A percentile compares a stretch with the other conserved stretches of the same genome.
Conservation (phyloP, 2,113 vertebrate species). For the Rhabdornis inornatus region DNA sequence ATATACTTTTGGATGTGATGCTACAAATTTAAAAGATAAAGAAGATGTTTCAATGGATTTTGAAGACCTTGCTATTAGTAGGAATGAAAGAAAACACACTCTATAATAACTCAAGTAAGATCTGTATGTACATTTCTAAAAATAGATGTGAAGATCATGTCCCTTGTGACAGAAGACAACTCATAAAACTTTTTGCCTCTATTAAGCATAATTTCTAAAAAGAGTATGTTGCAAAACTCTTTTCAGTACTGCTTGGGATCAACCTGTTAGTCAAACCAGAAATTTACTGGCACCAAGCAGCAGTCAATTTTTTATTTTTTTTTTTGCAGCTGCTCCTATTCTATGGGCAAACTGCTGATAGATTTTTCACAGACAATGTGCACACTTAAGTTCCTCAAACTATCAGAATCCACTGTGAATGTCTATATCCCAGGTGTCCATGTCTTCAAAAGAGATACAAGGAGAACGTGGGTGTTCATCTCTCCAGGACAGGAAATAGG, state of each 20-base stretch:
- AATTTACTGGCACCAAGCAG: not conserved
- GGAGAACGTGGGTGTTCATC: not conserved
- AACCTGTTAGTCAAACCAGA: not conserved
- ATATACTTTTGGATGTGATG: not conserved
- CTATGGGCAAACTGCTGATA: not conserved
- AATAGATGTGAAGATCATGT: not conserved
- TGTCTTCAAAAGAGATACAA: not conserved
- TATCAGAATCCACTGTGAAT: not conserved
- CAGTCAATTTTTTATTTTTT: not conserved
- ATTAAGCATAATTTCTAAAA: not conserved
- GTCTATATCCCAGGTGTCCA: not conserved
- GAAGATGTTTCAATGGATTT: not conserved
- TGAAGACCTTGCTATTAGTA: not conserved
- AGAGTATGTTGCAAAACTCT: not conserved
- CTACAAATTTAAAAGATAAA: not conserved
- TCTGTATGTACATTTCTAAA: not conserved
- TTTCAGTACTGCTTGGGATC: not conserved
- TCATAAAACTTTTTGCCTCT: not conserved
- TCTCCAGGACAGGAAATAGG: not conserved
- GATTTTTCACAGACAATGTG: not conserved
- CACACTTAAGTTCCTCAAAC: not conserved
- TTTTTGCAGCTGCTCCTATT: not conserved
- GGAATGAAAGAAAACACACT: not conserved
- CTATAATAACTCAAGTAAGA: not conserved
- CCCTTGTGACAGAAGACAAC: not conserved